These are phyloP conservation scores for Sympetrum striolatum DNA, from an alignment of 2,888 invertebrate genomes.

Conservation along the genomic window DNA sequence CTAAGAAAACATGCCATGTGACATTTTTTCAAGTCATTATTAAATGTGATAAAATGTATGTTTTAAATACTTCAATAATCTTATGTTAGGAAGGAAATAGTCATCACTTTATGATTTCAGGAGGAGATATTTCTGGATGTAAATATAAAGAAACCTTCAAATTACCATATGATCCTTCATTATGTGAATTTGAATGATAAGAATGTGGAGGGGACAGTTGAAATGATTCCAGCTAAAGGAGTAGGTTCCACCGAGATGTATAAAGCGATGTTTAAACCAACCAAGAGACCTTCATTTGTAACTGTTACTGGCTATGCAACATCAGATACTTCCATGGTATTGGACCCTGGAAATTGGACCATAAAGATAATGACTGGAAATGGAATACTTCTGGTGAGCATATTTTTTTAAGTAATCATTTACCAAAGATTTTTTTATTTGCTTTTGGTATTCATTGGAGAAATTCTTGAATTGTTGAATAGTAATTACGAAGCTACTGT, in stretches of 20 bases:
- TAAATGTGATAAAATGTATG: background rate
- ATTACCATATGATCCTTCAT: conserved; percentile 81
- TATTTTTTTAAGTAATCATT: background rate
- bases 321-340: conserved; percentile 81
- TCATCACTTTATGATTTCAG: conserved; percentile 61
- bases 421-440: background rate
- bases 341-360: conserved; percentile 93
- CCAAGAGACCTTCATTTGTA: conserved; percentile 74
- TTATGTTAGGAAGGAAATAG: background rate
- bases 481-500: too few species aligned
- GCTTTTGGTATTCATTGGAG: too few species aligned
- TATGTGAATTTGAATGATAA: conserved; percentile 85
- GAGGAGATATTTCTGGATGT: conserved; percentile 88
- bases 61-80: conserved; percentile 1
- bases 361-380: conserved; percentile 83
- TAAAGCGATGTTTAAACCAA: conserved; percentile 77
- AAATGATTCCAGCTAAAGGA: conserved; percentile 79
- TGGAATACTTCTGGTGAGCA: conserved; percentile 79
- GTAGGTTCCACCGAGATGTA: conserved; percentile 78
- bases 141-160: conserved; percentile 79
- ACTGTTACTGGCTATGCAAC: conserved; percentile 81
- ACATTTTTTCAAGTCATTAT: background rate
- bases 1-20: too few species aligned
- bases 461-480: too few species aligned
- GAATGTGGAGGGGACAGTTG: conserved; percentile 78